These are phyloP conservation scores for Tiphia femorata DNA, from an alignment of 2,888 invertebrate genomes.

Conservation along the genomic window DNA sequence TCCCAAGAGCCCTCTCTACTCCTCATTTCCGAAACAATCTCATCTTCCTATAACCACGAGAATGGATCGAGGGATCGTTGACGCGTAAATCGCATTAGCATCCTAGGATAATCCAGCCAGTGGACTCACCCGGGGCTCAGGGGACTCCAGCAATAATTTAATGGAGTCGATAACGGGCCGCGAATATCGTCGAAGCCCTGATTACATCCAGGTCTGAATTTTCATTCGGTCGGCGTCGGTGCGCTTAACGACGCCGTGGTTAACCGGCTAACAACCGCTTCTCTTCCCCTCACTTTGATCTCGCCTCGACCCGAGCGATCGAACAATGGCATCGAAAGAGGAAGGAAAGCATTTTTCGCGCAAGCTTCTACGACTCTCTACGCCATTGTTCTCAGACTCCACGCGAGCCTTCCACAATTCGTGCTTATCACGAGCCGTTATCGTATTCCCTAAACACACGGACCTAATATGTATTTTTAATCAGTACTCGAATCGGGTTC, in stretches of 20 bases:
- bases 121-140: background rate
- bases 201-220: conserved; percentile 41
- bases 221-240: conserved; percentile 40
- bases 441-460: conserved; percentile 47
- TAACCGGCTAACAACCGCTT: conserved; percentile 16
- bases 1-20: too few species aligned
- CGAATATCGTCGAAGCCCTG: conserved; percentile 41
- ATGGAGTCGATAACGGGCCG: conserved; percentile 46
- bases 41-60: too few species aligned
- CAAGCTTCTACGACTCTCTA: conserved; percentile 16
- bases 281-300: background rate
- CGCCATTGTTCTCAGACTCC: conserved; percentile 6
- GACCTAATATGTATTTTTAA: conserved; percentile 57
- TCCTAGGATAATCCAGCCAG: too few species aligned
- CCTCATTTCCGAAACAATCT: too few species aligned
- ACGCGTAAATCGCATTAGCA: too few species aligned
- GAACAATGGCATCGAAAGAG: background rate
- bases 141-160: conserved; percentile 39
- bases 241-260: conserved; percentile 35
- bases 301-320: too few species aligned
- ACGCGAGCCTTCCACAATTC: conserved; percentile 15
- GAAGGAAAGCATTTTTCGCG: background rate
- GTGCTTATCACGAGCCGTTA: conserved; percentile 27
- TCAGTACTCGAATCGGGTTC: conserved; percentile 48
- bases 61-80: too few species aligned